Percentiles rank a stretch among this genome's conserved stretches.
These are phyloP conservation scores for Podotricha telesiphe DNA, from an alignment of 2,888 invertebrate species.

Conservation along the genomic window DNA sequence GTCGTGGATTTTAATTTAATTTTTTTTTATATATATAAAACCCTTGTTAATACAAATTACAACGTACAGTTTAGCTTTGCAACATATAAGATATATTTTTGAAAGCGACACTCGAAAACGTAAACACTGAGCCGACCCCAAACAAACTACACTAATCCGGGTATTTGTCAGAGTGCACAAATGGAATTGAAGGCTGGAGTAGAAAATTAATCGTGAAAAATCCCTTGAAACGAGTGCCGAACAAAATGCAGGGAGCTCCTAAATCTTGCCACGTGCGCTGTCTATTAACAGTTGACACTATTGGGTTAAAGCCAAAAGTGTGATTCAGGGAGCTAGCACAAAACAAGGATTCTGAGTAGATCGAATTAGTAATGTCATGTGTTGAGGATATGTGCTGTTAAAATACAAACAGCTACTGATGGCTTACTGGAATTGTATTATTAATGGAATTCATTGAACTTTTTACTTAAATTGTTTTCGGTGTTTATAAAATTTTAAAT, in stretches of 20 bases:
- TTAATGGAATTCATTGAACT: background rate
- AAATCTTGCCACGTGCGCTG: slow-evolving; percentile 77
- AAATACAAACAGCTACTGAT: slow-evolving; percentile 1
- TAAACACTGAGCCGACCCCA: slow-evolving; percentile 57
- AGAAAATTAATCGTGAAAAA: slow-evolving; percentile 82
- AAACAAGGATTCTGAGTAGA: slow-evolving; percentile 37
- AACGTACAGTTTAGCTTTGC: background rate
- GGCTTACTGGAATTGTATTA: slow-evolving; percentile 7
- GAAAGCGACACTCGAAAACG: slow-evolving; percentile 39
- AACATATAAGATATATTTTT: slow-evolving; percentile 10
- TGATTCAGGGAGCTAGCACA: slow-evolving; percentile 48
- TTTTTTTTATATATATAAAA: too few species aligned
- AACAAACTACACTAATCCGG: slow-evolving; percentile 77
- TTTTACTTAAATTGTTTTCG: background rate
- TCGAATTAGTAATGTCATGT: slow-evolving; percentile 26
- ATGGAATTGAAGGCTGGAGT: slow-evolving; percentile 77
- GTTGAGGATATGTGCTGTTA: slow-evolving; percentile 13
- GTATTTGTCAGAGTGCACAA: slow-evolving; percentile 79
- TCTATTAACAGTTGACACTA: slow-evolving; percentile 79
- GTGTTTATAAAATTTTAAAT: background rate
- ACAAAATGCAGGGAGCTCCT: slow-evolving; percentile 53
- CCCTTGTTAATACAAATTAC: background rate
- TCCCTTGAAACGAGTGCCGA: slow-evolving; percentile 63
- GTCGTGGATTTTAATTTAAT: background rate
- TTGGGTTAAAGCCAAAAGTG: slow-evolving; percentile 70